These are phyloP conservation scores for Sphaeramia orbicularis DNA, from an alignment of 2,797 vertebrate genomes.

Conservation along the genomic window DNA sequence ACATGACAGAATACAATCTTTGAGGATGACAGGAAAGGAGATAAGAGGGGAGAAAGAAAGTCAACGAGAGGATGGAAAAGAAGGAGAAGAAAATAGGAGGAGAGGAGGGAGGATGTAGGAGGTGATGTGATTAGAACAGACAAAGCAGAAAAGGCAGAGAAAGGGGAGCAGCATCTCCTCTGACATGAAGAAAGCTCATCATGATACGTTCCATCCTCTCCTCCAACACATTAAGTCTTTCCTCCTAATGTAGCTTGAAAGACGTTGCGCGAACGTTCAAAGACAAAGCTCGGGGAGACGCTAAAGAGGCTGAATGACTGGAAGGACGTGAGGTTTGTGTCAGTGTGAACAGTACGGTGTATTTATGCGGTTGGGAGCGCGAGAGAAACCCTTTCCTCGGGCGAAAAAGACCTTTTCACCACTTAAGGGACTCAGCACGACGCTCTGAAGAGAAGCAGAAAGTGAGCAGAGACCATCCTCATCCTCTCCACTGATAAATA, in stretches of 20 bases:
- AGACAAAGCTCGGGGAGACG: conserved; percentile 50
- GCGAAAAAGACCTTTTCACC: conserved; percentile 52
- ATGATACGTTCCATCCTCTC: conserved; percentile 47
- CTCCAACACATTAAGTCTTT: conserved; percentile 23
- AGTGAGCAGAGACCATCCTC: conserved; percentile 57
- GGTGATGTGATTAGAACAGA: not conserved
- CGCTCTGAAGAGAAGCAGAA: conserved; percentile 19
- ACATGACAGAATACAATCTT: too few species aligned
- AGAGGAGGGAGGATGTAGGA: not conserved
- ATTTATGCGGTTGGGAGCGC: conserved; percentile 40
- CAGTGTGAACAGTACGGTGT: conserved; percentile 12
- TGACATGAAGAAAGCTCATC: conserved; percentile 43
- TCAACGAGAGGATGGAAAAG: not conserved
- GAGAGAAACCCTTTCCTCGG: conserved; percentile 49
- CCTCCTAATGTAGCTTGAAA: conserved; percentile 75
- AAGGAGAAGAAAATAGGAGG: not conserved
- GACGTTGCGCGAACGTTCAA: conserved; percentile 63
- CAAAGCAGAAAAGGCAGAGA: conserved; percentile 25
- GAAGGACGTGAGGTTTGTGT: conserved; percentile 6
- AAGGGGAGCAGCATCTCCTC: conserved; percentile 13
- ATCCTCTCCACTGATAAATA: conserved; percentile 64
- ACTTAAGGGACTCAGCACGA: conserved; percentile 35
- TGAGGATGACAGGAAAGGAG: not conserved
- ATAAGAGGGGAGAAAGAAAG: too few species aligned
- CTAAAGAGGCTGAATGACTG: conserved; percentile 54